phyloP scores from a whole-genome alignment of 2,888 invertebrate species.

The Metopia argyrocephala region DNA sequence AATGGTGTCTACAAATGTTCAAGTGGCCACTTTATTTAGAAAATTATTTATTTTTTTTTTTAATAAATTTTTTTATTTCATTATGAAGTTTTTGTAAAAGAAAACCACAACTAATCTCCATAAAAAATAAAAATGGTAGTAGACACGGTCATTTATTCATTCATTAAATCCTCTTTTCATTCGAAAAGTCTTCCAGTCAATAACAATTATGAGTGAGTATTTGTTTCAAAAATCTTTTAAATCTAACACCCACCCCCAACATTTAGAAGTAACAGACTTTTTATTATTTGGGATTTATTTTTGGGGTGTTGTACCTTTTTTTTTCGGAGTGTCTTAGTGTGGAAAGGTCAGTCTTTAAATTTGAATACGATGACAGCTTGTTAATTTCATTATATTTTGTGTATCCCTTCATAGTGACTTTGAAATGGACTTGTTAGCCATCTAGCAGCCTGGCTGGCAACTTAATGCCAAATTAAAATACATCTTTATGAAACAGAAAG shows the following conservation, averaged over 20 bases:
- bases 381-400: no score
- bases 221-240: neutral
- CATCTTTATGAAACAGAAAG: no score
- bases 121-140: neutral
- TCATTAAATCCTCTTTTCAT: neutral
- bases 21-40: constrained; percentile 53
- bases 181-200: constrained; percentile 6
- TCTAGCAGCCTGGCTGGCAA: no score
- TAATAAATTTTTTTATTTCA: neutral
- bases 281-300: no score
- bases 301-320: no score
- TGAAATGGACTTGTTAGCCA: no score
- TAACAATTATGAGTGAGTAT: neutral
- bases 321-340: neutral
- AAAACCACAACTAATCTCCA: no score
- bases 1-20: constrained; percentile 17
- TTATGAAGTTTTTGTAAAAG: neutral
- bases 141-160: constrained; percentile 13
- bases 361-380: no score
- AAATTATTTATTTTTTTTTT: constrained; percentile 45
- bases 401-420: no score
- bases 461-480: no score
- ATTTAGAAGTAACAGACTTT: neutral
- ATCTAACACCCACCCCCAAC: neutral
- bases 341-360: no score